Evolutionary conservation across 2,797 vertebrate genomes (phyloP), one percentile per base, ranked within the genome.

Genomic region (Rhinatrema bivittatum): DNA sequence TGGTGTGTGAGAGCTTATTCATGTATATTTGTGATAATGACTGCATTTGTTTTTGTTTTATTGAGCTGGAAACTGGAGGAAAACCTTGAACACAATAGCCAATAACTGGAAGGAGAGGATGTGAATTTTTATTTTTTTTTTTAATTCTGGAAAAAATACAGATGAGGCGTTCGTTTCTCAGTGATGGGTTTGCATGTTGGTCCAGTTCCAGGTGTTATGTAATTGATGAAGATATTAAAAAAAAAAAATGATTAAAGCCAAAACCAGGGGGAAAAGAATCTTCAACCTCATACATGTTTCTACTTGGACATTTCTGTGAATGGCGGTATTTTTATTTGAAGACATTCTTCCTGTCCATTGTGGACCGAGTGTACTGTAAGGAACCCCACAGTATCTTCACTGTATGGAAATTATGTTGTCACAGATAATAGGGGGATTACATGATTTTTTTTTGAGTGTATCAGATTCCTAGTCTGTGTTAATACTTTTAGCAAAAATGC

Each of bases 21-120:
- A 59, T 69, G 76, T 59, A 48, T 75, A 73, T 79, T 74, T 76
- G 74, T 73, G 74, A 72, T 65, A 57, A 63, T 69, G 43, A 50
- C 70, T 62, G 48, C n/a, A n/a, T n/a, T n/a, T 79, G 63, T 67
- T 72, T 48, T 66, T 68, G 78, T 75, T 63, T n/a, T 50, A 76
- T 70, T 72, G 70, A 81, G 79, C 76, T 81, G 74, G 70, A 82
- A 73, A 62, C 47, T 47, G 61, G 68, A 53, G 63, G 55, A 75
- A 65, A 48, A 70, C 78, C 72, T 67, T 64, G 68, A 66, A 70
- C 62, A 66, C 63, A 54, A 49, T 56, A 76, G 68, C 78, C 70
- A 74, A 79, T 79, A 89, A 91, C 88, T 91, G 87, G 88, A 91
- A 89, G 74, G 73, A 72, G 66, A 58, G 33, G 48, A 72, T 68